Conservation (phyloP, 2,113 vertebrate genomes). For the Sula dactylatra region DNA sequence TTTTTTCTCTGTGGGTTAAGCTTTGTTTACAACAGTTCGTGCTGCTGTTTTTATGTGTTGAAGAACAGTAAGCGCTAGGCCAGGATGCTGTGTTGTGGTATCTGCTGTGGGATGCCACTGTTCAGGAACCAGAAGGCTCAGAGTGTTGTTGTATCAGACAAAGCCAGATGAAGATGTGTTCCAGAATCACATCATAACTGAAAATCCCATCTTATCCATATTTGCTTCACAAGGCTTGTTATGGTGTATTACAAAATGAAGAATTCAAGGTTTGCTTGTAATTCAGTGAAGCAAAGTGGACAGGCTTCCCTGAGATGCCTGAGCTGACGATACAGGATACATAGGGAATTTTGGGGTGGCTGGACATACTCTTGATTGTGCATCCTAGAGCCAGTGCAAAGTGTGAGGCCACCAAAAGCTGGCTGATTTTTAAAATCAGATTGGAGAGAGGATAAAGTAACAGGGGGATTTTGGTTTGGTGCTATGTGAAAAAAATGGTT, state of each 20-base stretch:
- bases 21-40: not conserved
- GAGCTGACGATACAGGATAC: rapidly evolving
- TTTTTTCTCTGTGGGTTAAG: not conserved
- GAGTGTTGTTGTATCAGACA: not conserved
- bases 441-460: not conserved
- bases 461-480: not conserved
- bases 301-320: not conserved
- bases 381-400: not conserved
- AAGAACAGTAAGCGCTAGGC: not conserved
- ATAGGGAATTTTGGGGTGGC: not conserved
- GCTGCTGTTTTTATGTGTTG: not conserved
- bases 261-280: not conserved
- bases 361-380: not conserved
- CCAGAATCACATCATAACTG: not conserved
- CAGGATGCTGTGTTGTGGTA: not conserved
- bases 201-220: not conserved
- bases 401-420: not conserved
- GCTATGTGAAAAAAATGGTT: not conserved
- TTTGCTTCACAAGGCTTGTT: not conserved
- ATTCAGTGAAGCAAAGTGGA: not conserved
- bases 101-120: not conserved
- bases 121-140: not conserved
- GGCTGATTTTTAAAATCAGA: not conserved
- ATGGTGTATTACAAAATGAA: not conserved
- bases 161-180: not conserved